A percentile compares a stretch with the other conserved stretches of the same genome.
Evolutionary conservation across 2,797 vertebrate species (phyloP).

Genomic region (Loriculus beryllinus): DNA sequence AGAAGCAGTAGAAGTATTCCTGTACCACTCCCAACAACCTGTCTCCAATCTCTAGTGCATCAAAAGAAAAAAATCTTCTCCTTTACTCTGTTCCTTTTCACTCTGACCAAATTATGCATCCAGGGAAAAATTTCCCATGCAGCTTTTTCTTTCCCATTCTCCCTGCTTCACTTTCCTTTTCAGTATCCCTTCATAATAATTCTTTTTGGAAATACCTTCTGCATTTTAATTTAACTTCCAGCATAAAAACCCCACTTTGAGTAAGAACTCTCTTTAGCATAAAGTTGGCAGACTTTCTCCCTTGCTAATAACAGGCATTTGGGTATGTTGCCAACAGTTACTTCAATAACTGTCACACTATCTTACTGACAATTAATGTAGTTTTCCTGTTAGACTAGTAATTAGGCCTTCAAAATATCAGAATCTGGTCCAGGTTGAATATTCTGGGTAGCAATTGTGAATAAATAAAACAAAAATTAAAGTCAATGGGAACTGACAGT

Average conservation of each 20-base stretch:
- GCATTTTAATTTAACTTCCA: constrained; percentile 8
- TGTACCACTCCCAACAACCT: not conserved
- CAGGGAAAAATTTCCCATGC: not conserved
- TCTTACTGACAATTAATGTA: not conserved
- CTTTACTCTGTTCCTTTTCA: too few relatives aligned
- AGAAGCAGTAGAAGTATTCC: not conserved
- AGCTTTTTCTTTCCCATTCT: not conserved
- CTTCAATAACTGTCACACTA: not conserved
- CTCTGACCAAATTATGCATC: not conserved
- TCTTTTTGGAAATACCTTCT: not conserved
- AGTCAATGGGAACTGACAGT: not conserved
- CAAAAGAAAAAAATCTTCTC: not conserved
- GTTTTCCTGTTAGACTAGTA: constrained; percentile 13
- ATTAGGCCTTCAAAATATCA: constrained; percentile 31
- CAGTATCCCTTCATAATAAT: not conserved
- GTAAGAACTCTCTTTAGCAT: not conserved
- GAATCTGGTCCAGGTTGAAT: not conserved
- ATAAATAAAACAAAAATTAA: not conserved
- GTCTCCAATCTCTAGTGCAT: not conserved
- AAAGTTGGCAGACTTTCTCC: constrained; percentile 17
- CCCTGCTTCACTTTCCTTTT: not conserved
- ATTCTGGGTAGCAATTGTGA: not conserved
- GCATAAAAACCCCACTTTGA: not conserved
- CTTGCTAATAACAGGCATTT: not conserved
- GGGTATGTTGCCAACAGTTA: constrained; percentile 4